phyloP scores from a whole-genome alignment of 2,888 invertebrate species.

The Scaptomyza tumidula region DNA sequence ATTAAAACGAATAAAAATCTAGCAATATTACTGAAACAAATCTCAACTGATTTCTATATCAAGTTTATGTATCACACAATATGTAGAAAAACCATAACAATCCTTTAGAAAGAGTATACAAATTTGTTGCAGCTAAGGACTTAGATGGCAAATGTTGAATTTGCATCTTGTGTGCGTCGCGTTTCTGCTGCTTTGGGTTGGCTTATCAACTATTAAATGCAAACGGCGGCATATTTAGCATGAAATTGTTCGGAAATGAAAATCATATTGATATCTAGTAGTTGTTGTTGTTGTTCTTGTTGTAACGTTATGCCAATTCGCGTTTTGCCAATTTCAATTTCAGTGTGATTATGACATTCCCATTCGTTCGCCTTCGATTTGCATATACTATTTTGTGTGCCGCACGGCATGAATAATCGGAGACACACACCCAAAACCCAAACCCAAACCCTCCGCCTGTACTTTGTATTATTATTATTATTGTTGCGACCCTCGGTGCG shows the following conservation, averaged over 20 bases:
- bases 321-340: slow-evolving; percentile 32
- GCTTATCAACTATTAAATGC: slow-evolving; percentile 78
- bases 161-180: slow-evolving; percentile 44
- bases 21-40: no score
- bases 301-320: slow-evolving; percentile 5
- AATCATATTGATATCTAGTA: slow-evolving; percentile 36
- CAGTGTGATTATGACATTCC: slow-evolving; percentile 62
- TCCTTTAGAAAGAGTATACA: background rate
- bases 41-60: background rate
- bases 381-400: slow-evolving; percentile 62
- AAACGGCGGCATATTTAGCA: slow-evolving; percentile 76
- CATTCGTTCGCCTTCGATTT: slow-evolving; percentile 76
- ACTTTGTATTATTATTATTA: slow-evolving; percentile 39
- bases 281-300: no score
- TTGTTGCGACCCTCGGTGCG: slow-evolving; percentile 43
- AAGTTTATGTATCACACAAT: background rate
- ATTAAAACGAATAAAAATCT: no score
- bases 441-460: slow-evolving; percentile 7
- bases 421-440: slow-evolving; percentile 25
- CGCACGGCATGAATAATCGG: slow-evolving; percentile 72
- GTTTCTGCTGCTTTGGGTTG: slow-evolving; percentile 14
- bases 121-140: slow-evolving; percentile 49
- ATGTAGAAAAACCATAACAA: background rate
- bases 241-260: slow-evolving; percentile 69
- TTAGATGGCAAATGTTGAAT: slow-evolving; percentile 56